A percentile compares a stretch with the other conserved stretches of the same genome.
Evolutionary conservation across 2,888 invertebrate species (phyloP).

Genomic region (Aquatica leii): DNA sequence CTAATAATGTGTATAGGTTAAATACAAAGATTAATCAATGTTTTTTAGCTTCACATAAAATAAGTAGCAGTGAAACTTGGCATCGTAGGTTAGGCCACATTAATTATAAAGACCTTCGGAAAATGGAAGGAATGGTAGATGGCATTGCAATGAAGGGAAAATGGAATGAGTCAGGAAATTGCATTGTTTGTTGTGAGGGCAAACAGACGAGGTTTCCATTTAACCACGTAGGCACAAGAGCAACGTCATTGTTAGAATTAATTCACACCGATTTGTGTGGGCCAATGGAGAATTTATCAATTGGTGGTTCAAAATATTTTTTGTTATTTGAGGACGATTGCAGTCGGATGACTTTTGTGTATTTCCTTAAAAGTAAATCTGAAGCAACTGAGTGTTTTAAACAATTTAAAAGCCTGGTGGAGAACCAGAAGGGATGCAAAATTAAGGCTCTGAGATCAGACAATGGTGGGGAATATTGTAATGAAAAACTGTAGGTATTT

Average conservation of each 20-base stretch:
- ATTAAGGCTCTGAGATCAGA: slow-evolving; percentile 34
- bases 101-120: neutral
- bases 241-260: neutral
- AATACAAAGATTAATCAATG: too few relatives aligned
- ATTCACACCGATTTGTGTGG: slow-evolving; percentile 40
- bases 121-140: neutral
- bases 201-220: slow-evolving; percentile 8
- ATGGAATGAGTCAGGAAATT: too few relatives aligned
- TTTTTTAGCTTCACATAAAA: too few relatives aligned
- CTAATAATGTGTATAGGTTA: too few relatives aligned
- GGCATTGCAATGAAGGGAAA: neutral
- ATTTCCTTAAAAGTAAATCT: slow-evolving; percentile 2
- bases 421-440: slow-evolving; percentile 25
- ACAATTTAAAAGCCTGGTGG: neutral
- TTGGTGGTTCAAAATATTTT: neutral
- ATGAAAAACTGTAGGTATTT: neutral
- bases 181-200: neutral
- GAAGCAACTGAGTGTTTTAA: neutral
- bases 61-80: too few relatives aligned
- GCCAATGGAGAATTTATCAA: neutral
- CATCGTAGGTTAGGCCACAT: too few relatives aligned
- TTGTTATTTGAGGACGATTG: neutral
- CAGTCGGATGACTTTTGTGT: neutral
- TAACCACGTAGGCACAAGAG: neutral
- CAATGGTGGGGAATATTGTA: slow-evolving; percentile 4